Conservation (phyloP, 1,140 invertebrate species). For the Carcinoscorpius rotundicauda region DNA sequence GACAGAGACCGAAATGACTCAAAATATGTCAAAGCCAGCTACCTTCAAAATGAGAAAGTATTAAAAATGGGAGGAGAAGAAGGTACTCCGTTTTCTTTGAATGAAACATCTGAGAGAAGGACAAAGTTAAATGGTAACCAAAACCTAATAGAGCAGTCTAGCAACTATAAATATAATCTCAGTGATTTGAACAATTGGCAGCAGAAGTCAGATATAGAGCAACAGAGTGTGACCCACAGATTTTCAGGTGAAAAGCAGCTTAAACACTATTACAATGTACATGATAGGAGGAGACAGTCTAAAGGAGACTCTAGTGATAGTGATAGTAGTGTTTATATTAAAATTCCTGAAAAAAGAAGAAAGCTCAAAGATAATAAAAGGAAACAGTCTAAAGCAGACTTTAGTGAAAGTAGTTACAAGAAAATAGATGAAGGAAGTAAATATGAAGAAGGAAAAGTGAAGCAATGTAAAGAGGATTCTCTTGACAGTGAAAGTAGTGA, state of each 20-base stretch:
- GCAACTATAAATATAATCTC: no score
- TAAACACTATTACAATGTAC: background rate
- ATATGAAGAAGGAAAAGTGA: slow-evolving; percentile 3
- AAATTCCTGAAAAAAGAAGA: background rate
- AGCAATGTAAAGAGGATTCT: slow-evolving; percentile 3
- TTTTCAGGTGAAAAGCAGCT: no score
- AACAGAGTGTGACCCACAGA: no score
- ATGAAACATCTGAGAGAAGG: no score
- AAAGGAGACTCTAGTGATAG: background rate
- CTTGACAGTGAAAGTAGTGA: background rate
- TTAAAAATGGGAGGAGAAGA: no score
- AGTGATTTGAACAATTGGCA: no score
- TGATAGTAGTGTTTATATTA: background rate
- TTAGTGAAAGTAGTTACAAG: slow-evolving; percentile 5
- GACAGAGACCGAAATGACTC: background rate
- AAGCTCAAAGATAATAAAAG: background rate
- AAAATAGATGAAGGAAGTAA: slow-evolving; percentile 8
- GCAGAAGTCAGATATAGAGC: no score
- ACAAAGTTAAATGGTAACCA: no score
- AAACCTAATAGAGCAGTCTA: no score
- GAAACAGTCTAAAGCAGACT: background rate
- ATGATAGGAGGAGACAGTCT: background rate
- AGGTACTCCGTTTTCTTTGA: no score
- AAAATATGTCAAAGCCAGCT: background rate
- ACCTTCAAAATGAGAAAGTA: background rate